phyloP scores from a whole-genome alignment of 1,140 invertebrate genomes.

The Ceratoteleas bidentatus region DNA sequence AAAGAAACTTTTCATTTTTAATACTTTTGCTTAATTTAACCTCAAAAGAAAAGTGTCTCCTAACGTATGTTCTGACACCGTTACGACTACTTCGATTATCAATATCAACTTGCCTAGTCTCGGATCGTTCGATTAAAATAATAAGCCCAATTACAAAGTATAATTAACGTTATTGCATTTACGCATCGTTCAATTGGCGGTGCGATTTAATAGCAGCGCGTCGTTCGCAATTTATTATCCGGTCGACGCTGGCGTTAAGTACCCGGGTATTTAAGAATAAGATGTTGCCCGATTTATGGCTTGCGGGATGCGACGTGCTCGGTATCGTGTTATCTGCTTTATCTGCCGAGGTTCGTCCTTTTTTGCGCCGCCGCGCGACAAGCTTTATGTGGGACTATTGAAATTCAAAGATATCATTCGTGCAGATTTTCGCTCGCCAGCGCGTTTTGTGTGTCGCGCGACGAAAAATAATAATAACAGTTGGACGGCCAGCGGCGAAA shows the following conservation, averaged over 20 bases:
- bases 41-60: too few species aligned
- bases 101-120: too few species aligned
- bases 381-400: conserved; percentile 57
- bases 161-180: too few species aligned
- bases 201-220: too few species aligned
- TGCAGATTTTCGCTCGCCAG: conserved; percentile 18
- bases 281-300: conserved; percentile 73
- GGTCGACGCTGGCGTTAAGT: conserved; percentile 67
- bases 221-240: conserved; percentile 59
- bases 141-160: too few species aligned
- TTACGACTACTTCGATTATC: too few species aligned
- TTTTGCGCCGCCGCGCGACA: conserved; percentile 45
- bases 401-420: conserved; percentile 54
- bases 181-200: too few species aligned
- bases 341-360: conserved; percentile 59
- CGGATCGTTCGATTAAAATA: too few species aligned
- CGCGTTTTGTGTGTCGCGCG: conserved; percentile 31
- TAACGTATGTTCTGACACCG: too few species aligned
- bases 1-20: too few species aligned
- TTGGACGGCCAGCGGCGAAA: neutral
- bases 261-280: conserved; percentile 71
- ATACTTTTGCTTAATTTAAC: too few species aligned
- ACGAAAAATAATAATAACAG: conserved; percentile 32
- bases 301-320: conserved; percentile 30
- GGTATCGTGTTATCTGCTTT: conserved; percentile 56